Percentiles rank a stretch among this genome's conserved stretches.
These are phyloP conservation scores for Tineola bisselliella DNA, from an alignment of 2,888 invertebrate genomes.

Conservation along the genomic window DNA sequence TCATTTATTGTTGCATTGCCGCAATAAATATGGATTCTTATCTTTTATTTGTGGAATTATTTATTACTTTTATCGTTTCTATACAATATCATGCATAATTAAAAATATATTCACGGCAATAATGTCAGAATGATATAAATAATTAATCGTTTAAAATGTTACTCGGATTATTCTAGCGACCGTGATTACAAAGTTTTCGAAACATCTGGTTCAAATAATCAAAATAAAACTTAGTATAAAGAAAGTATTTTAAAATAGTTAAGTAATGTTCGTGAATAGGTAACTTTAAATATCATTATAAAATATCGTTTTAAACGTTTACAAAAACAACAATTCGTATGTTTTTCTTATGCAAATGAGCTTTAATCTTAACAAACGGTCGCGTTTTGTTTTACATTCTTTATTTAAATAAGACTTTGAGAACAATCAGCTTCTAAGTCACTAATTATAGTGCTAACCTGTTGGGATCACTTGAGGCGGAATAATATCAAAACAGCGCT, in stretches of 20 bases:
- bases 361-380: conserved; percentile 19
- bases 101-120: no score
- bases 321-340: not conserved
- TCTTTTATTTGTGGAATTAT: not conserved
- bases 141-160: no score
- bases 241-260: no score
- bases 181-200: no score
- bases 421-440: not conserved
- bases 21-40: not conserved
- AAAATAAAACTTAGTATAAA: no score
- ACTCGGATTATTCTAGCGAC: no score
- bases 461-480: conserved; percentile 38
- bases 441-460: conserved; percentile 28
- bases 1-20: not conserved
- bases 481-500: conserved; percentile 15
- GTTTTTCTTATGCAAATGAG: not conserved
- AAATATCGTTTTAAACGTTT: not conserved
- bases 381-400: conserved; percentile 15
- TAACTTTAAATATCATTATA: no score
- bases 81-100: no score
- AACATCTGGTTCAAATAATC: no score
- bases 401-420: conserved; percentile 20
- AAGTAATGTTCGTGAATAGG: no score
- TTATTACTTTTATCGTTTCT: not conserved
- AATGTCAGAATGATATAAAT: no score